Percentiles rank a stretch among this genome's conserved stretches.
Evolutionary conservation across 2,797 vertebrate species (phyloP).

Genomic region (Okamejei kenojei): DNA sequence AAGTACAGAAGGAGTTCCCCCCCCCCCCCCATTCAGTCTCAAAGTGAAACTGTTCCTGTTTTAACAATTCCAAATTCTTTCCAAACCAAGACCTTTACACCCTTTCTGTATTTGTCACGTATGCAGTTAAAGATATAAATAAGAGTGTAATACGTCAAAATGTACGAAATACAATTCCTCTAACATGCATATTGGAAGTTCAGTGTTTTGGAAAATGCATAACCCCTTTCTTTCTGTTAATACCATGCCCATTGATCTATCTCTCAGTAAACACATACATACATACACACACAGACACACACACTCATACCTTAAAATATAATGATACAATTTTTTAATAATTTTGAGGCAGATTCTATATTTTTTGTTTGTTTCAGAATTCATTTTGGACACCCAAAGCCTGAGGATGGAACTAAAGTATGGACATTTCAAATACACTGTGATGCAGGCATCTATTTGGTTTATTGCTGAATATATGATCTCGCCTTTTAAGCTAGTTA

Average conservation of each 20-base stretch:
- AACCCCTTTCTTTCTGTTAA: conserved; percentile 22
- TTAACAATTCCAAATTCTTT: conserved; percentile 18
- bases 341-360: conserved; percentile 32
- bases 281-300: background rate
- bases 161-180: conserved; percentile 20
- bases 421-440: conserved; percentile 65
- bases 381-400: conserved; percentile 49
- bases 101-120: conserved; percentile 13
- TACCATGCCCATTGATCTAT: conserved; percentile 7
- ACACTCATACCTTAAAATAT: conserved; percentile 31
- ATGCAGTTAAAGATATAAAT: conserved; percentile 30
- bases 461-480: conserved; percentile 80
- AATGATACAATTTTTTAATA: conserved; percentile 27
- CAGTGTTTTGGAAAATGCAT: conserved; percentile 36
- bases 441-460: conserved; percentile 78
- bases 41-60: background rate
- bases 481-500: conserved; percentile 69
- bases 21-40: conserved; percentile 19
- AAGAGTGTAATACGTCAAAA: conserved; percentile 34
- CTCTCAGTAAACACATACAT: background rate
- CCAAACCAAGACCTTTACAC: conserved; percentile 3
- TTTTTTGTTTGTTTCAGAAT: conserved; percentile 20
- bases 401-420: conserved; percentile 57
- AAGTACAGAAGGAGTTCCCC: conserved; percentile 8
- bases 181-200: conserved; percentile 36